Evolutionary conservation across 2,888 invertebrate genomes (phyloP).

Genomic region (Drosophila setosimentum): DNA sequence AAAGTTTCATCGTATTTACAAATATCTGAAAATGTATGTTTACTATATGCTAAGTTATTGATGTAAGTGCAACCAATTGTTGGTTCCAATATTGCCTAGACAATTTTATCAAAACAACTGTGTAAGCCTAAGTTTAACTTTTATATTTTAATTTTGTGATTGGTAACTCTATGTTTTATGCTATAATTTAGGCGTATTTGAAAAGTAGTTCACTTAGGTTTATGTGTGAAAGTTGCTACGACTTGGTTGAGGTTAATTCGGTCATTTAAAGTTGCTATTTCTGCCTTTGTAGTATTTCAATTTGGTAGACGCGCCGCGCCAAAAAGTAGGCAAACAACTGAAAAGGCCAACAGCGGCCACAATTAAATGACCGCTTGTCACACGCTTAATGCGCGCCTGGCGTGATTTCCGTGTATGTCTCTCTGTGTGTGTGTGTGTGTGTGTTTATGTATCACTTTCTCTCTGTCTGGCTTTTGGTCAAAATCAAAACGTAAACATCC

Average conservation of each 20-base stretch:
- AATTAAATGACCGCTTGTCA: conserved; percentile 62
- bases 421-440: neutral
- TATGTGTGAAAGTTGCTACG: no score
- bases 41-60: neutral
- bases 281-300: conserved; percentile 3
- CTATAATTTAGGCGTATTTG: neutral
- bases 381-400: conserved; percentile 69
- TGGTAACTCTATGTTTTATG: neutral
- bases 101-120: neutral
- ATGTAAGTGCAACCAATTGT: neutral
- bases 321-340: conserved; percentile 35
- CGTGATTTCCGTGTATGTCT: conserved; percentile 66
- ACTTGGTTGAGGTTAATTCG: conserved; percentile 11
- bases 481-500: conserved; percentile 76
- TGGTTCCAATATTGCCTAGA: neutral
- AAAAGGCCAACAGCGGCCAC: conserved; percentile 16
- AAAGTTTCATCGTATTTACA: neutral
- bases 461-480: conserved; percentile 10
- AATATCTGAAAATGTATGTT: neutral
- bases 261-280: conserved; percentile 21
- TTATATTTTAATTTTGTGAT: neutral
- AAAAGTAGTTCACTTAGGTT: neutral
- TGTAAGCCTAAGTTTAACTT: neutral
- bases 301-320: conserved; percentile 16
- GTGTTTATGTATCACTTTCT: conserved; percentile 3